Base-by-base conservation (phyloP, 2,888 invertebrate genomes). In the Fragum fragum region DNA sequence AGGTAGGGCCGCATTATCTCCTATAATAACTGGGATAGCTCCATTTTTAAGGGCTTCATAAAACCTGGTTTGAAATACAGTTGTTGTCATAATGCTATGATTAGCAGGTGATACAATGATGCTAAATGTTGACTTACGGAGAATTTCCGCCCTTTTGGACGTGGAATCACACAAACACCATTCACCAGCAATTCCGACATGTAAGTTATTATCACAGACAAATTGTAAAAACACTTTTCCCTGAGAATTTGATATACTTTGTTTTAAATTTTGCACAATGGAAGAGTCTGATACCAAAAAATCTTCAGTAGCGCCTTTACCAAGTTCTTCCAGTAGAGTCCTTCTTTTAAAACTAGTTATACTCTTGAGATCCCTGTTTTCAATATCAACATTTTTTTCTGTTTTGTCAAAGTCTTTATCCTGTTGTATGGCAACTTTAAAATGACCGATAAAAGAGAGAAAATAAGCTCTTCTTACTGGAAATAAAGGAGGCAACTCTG, bases 11-110 rank as follows among this genome's bases (percentile, higher is more conserved):
- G 97, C 95, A 80, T 94, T 92, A 93, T 97, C 97, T 0, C 98
- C 98, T 1, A 99, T 95, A 76, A 99, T 95, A 0, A 98, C 97
- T 0, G 99, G 99, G 84, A 99, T 97, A 0, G 98, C 97, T 18
- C 99, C 99, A 7, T 97, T 96, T 74, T 97, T 96, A 72, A 99
- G 94, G 0, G 98, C 97, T 95, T 99, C 98, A 91, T 97, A 98
- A 1, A 99, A 94, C 73, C 99, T 97, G 96, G 94, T 97, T 96
- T 93, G 93, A 63, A 93, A 91, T 7, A 92, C 83, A 14, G 89
- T 87, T 6, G 94, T 94, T n/a, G 94, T 96, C 0, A 97, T 95
- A 72, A 97, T 96, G 1, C 96, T 96, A 0, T 95, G 95, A 85
- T 96, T 96, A 9, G 96, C 96, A 0, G 98, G 97, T 0, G 98